A percentile compares a stretch with the other conserved stretches of the same genome.
Evolutionary conservation across 2,113 vertebrate species (phyloP).

Genomic region (Mustela nigripes): DNA sequence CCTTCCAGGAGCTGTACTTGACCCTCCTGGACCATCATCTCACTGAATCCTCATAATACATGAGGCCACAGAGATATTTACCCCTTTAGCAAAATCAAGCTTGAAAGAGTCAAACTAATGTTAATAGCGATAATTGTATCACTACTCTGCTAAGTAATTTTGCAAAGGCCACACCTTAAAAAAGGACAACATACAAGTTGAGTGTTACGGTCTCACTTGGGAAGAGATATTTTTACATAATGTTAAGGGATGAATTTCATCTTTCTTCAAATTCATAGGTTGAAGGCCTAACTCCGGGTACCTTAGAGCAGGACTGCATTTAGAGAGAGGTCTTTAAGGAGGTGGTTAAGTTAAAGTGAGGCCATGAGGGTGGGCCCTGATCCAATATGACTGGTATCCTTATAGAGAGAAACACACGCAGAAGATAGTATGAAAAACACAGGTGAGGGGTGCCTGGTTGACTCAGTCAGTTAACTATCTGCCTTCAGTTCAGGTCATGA

Average conservation of each 20-base stretch:
- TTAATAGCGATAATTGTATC: neutral
- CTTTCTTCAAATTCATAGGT: neutral
- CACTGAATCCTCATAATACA: neutral
- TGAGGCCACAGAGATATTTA: neutral
- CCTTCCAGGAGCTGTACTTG: rapidly evolving
- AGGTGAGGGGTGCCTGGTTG: neutral
- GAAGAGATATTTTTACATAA: neutral
- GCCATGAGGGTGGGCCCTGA: neutral
- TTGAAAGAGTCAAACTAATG: neutral
- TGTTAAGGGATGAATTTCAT: neutral
- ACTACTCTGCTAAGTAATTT: neutral
- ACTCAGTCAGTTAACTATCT: neutral
- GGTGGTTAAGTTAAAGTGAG: neutral
- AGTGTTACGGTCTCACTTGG: neutral
- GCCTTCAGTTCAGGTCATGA: neutral
- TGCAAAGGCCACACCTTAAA: neutral
- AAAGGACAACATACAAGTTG: neutral
- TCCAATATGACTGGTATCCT: neutral
- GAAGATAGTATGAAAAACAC: neutral
- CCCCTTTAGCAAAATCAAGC: neutral
- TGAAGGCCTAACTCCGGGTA: neutral
- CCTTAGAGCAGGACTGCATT: neutral
- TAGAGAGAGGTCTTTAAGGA: neutral
- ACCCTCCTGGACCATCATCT: rapidly evolving
- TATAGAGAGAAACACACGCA: neutral